A percentile compares a stretch with the other conserved stretches of the same genome.
Conservation (phyloP, 2,797 vertebrate genomes). For the Coccyzus lansbergi region DNA sequence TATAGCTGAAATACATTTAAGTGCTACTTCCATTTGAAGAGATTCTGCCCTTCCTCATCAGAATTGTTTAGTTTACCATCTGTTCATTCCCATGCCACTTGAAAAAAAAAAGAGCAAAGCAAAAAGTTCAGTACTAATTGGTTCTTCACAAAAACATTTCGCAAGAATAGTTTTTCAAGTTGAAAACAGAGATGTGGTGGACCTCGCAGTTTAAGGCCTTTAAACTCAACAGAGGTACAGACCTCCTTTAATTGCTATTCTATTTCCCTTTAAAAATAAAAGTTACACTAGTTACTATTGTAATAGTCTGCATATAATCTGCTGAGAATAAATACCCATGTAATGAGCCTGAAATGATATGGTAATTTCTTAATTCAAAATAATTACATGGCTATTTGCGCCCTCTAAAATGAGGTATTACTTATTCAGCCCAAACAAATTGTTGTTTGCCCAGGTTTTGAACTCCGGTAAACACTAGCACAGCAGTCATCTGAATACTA, state of each 20-base stretch:
- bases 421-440: slow-evolving; percentile 68
- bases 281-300: neutral
- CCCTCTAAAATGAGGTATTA: slow-evolving; percentile 57
- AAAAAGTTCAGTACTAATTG: neutral
- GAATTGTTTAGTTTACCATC: neutral
- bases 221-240: neutral
- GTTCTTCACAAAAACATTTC: neutral
- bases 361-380: slow-evolving; percentile 71
- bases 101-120: neutral
- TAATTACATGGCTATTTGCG: slow-evolving; percentile 72
- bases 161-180: neutral
- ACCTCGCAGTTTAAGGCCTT: neutral
- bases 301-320: slow-evolving; percentile 29
- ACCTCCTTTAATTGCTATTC: neutral
- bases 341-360: slow-evolving; percentile 71
- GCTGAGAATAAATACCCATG: slow-evolving; percentile 58
- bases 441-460: slow-evolving; percentile 67
- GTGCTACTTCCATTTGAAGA: neutral
- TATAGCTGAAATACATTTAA: neutral
- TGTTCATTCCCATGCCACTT: neutral
- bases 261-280: neutral
- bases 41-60: neutral
- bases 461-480: slow-evolving; percentile 55
- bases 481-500: slow-evolving; percentile 22
- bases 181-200: neutral